A percentile compares a stretch with the other conserved stretches of the same genome.
Evolutionary conservation across 2,888 invertebrate species (phyloP).

Genomic region (Dryomyza anilis): DNA sequence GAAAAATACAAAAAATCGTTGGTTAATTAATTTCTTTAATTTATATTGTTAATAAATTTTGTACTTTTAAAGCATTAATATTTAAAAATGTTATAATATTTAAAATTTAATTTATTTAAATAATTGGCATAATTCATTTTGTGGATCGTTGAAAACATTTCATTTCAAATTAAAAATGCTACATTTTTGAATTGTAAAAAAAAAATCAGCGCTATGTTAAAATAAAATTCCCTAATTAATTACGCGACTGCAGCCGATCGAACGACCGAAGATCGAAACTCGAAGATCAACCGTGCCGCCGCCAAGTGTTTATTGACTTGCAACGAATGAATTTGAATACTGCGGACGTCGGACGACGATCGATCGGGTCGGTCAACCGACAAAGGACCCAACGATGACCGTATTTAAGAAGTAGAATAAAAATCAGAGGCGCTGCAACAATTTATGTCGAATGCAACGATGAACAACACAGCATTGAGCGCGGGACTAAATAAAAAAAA

Average conservation of each 20-base stretch:
- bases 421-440: conserved; percentile 33
- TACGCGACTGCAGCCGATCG: conserved; percentile 1
- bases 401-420: not conserved
- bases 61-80: not conserved
- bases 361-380: not conserved
- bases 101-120: not conserved
- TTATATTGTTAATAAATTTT: not conserved
- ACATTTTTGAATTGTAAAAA: not conserved
- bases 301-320: conserved; percentile 26
- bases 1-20: too few relatives aligned
- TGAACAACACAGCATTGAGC: conserved; percentile 33
- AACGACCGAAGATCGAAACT: not conserved
- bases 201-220: not conserved
- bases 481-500: conserved; percentile 8
- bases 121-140: too few relatives aligned
- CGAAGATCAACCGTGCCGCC: not conserved
- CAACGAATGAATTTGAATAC: conserved; percentile 22
- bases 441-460: conserved; percentile 42
- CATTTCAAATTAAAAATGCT: too few relatives aligned
- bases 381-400: not conserved
- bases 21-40: not conserved
- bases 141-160: too few relatives aligned
- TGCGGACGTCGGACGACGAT: not conserved
- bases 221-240: conserved; percentile 24
- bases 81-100: not conserved